These are phyloP conservation scores for Bubo scandiacus DNA, from an alignment of 2,113 vertebrate species.

Conservation along the genomic window DNA sequence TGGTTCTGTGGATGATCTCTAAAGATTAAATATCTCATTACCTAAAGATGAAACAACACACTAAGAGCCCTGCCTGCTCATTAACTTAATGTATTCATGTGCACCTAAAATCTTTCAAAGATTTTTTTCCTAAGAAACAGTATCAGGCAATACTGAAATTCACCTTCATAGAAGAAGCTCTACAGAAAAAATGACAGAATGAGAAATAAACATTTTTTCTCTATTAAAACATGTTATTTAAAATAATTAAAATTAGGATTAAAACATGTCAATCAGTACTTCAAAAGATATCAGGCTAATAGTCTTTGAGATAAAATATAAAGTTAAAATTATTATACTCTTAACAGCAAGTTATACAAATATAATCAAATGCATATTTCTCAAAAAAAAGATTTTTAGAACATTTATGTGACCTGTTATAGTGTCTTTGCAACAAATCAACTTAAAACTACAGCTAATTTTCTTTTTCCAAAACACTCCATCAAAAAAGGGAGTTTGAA, in stretches of 20 bases:
- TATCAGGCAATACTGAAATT: not conserved
- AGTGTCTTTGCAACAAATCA: not conserved
- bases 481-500: not conserved
- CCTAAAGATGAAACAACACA: not conserved
- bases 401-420: not conserved
- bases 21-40: not conserved
- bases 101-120: not conserved
- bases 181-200: not conserved
- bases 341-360: not conserved
- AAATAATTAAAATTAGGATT: not conserved
- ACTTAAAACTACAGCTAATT: not conserved
- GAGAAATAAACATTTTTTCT: not conserved
- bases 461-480: not conserved
- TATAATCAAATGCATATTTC: not conserved
- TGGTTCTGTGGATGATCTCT: not conserved
- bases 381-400: not conserved
- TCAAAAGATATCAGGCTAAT: not conserved
- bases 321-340: not conserved
- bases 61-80: not conserved
- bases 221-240: not conserved
- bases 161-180: not conserved
- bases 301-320: not conserved
- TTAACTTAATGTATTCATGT: not conserved
- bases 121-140: not conserved
- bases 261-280: not conserved